phyloP scores from a whole-genome alignment of 2,113 vertebrate species.

The Dinomys branickii region DNA sequence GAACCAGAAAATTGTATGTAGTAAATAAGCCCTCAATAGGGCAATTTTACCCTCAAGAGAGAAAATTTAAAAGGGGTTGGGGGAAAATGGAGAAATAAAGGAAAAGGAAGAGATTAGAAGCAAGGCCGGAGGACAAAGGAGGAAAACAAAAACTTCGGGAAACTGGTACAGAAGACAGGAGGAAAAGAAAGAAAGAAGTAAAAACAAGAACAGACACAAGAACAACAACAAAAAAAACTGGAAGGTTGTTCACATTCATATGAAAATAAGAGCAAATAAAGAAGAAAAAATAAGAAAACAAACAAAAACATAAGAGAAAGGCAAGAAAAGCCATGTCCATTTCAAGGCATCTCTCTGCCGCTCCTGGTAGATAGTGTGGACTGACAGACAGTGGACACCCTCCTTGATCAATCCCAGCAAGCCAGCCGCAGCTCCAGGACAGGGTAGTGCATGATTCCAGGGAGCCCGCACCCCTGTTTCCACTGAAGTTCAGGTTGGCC shows the following conservation, averaged over 20 bases:
- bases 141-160: background rate
- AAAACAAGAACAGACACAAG: background rate
- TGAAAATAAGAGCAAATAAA: background rate
- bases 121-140: background rate
- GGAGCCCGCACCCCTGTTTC: background rate
- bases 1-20: too few species aligned
- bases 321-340: background rate
- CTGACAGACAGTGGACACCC: background rate
- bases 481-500: background rate
- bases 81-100: background rate
- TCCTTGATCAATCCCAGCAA: background rate
- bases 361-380: background rate
- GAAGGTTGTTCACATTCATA: background rate
- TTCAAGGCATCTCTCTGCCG: background rate
- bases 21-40: too few species aligned
- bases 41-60: too few species aligned
- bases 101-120: background rate
- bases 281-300: background rate
- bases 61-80: too few species aligned
- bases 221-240: background rate
- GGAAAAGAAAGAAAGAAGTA: background rate
- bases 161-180: background rate
- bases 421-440: too few species aligned
- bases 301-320: background rate
- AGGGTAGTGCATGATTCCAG: background rate